These are phyloP conservation scores for Rhinogobius similis DNA, from an alignment of 2,113 vertebrate genomes.

Conservation along the genomic window DNA sequence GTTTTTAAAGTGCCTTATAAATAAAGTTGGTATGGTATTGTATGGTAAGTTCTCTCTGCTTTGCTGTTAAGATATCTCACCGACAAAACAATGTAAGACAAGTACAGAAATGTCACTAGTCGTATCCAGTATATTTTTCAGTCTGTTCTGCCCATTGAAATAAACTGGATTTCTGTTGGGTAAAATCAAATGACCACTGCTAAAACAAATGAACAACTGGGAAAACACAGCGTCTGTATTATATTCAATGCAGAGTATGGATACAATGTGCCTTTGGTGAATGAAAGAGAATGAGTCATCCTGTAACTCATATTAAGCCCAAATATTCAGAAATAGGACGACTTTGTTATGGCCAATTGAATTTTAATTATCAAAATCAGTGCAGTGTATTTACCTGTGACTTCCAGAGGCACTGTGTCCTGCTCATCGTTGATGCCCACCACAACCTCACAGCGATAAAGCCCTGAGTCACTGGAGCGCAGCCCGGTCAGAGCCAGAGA, in stretches of 20 bases:
- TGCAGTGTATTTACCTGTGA: constrained; percentile 80
- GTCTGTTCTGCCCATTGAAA: not conserved
- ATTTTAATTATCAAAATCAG: not conserved
- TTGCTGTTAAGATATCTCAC: not conserved
- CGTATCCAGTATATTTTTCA: not conserved
- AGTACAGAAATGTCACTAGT: not conserved
- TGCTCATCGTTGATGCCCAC: constrained; percentile 92
- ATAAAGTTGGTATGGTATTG: too few species aligned
- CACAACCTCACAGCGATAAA: constrained; percentile 95
- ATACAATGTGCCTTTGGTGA: not conserved
- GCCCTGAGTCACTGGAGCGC: constrained; percentile 88
- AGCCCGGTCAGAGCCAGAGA: constrained; percentile 82
- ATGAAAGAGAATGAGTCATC: not conserved
- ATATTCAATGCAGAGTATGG: not conserved
- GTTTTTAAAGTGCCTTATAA: too few species aligned
- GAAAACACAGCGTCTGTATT: not conserved
- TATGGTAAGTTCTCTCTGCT: too few species aligned
- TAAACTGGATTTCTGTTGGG: not conserved
- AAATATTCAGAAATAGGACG: not conserved
- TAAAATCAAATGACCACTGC: not conserved
- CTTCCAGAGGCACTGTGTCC: constrained; percentile 90
- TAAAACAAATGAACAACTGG: not conserved
- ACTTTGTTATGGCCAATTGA: not conserved
- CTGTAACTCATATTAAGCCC: not conserved
- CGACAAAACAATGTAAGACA: not conserved